Conservation (phyloP, 2,888 invertebrate species). For the Frankliniella fusca region DNA sequence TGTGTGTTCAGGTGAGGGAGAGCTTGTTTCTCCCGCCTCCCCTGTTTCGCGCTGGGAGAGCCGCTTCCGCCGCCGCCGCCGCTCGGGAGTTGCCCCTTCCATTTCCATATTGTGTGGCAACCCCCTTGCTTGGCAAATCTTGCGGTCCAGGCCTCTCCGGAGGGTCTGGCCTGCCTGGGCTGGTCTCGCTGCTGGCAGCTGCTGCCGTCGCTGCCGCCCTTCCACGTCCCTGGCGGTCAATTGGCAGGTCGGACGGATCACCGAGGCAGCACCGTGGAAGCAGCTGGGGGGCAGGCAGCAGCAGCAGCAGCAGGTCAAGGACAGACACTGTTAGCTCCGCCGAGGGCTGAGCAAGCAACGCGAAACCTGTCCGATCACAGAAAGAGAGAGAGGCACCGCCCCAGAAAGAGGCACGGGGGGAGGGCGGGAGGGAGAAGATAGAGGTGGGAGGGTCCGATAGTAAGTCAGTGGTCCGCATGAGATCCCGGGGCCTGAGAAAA, state of each 20-base stretch:
- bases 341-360: not conserved
- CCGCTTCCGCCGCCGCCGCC: not conserved
- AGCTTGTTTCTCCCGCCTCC: not conserved
- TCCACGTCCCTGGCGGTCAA: not conserved
- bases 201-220: not conserved
- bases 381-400: not conserved
- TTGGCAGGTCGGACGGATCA: not conserved
- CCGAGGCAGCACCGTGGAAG: too few species aligned
- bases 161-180: too few species aligned
- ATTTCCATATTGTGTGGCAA: not conserved
- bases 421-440: not conserved
- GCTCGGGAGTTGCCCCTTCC: not conserved
- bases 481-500: too few species aligned
- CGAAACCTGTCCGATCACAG: not conserved
- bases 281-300: not conserved
- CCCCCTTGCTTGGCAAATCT: not conserved
- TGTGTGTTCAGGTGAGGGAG: not conserved
- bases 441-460: not conserved
- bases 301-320: not conserved
- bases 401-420: not conserved
- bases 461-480: not conserved
- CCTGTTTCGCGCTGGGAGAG: not conserved
- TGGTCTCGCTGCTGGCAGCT: not conserved
- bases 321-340: not conserved
- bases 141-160: not conserved